Evolutionary conservation across 2,113 vertebrate genomes (phyloP), one percentile per base, ranked within the genome.

Genomic region (Columba janthina): DNA sequence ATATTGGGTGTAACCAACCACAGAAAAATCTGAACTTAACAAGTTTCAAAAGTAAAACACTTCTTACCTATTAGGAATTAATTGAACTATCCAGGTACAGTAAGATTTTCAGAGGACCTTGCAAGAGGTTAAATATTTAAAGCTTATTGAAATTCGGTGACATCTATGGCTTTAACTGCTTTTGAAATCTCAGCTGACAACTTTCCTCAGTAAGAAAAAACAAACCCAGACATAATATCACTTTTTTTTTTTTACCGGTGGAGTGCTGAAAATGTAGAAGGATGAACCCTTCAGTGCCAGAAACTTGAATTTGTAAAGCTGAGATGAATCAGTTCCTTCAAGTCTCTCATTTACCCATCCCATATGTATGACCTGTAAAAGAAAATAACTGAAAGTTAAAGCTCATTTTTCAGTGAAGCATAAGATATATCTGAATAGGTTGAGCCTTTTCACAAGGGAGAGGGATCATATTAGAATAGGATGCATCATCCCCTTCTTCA

Each of bases 271-370:
- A 97, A 99, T 97, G 92, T 98, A 98, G 96, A 99, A 98, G 40
- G 98, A 98, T 11, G 98, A 98, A 81, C 99, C 99, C 92, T 98
- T 99, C 94, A 99, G 97, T 32, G 98, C 99, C 95, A 99, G 98
- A 96, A 99, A 99, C 97, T 98, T 99, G 97, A 98, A 98, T 82
- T 96, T 96, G 91, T 98, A 97, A 69, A 97, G 83, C 57, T 94
- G 98, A 65, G 96, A 92, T 44, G 97, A 95, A 71, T 98, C 93
- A n/a, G 95, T 93, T 90, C 96, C 98, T 78, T 98, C 98, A 8
- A 98, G 97, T 87, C 97, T 98, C 92, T 99, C 99, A 88, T 98
- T 98, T 32, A 98, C 98, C 99, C 99, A 99, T 79, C 99, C 99
- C 98, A 99, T 98, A 96, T 99, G 98, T 91, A 99, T 96, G 48